phyloP scores from a whole-genome alignment of 2,888 invertebrate species.

The Gasteruption jaculator region DNA sequence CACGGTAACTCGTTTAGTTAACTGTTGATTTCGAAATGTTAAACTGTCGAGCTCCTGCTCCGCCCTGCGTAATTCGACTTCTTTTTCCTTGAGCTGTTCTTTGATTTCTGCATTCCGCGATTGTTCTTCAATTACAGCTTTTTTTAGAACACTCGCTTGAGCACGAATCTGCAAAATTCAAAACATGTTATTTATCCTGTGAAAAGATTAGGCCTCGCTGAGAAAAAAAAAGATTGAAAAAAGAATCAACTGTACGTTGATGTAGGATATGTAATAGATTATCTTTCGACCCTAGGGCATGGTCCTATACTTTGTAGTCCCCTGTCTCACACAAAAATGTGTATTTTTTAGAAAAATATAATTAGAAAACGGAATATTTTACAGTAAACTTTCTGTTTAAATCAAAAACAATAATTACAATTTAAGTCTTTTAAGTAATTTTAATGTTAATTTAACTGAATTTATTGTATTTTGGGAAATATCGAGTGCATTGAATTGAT shows the following conservation, averaged over 20 bases:
- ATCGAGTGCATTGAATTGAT: too few relatives aligned
- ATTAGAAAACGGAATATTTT: too few relatives aligned
- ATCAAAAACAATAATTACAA: too few relatives aligned
- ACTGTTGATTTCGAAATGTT: slow-evolving; percentile 87
- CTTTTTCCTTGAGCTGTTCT: slow-evolving; percentile 76
- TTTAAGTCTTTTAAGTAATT: too few relatives aligned
- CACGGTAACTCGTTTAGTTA: slow-evolving; percentile 86
- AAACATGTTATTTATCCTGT: not conserved
- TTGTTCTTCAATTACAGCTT: slow-evolving; percentile 90
- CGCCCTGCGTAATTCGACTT: slow-evolving; percentile 76
- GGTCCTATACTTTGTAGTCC: too few relatives aligned
- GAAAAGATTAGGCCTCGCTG: not conserved
- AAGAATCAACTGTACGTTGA: not conserved
- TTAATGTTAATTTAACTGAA: too few relatives aligned
- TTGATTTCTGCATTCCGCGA: slow-evolving; percentile 70
- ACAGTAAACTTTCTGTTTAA: too few relatives aligned
- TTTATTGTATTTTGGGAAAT: too few relatives aligned
- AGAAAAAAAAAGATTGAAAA: not conserved
- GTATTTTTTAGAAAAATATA: too few relatives aligned
- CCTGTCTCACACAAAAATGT: too few relatives aligned
- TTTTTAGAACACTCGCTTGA: slow-evolving; percentile 87
- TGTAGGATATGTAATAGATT: too few relatives aligned
- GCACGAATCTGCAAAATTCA: slow-evolving; percentile 69
- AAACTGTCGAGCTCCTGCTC: slow-evolving; percentile 93
- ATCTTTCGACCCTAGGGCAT: too few relatives aligned